phyloP scores from a whole-genome alignment of 2,888 invertebrate genomes.

The Synergus gifuensis region DNA sequence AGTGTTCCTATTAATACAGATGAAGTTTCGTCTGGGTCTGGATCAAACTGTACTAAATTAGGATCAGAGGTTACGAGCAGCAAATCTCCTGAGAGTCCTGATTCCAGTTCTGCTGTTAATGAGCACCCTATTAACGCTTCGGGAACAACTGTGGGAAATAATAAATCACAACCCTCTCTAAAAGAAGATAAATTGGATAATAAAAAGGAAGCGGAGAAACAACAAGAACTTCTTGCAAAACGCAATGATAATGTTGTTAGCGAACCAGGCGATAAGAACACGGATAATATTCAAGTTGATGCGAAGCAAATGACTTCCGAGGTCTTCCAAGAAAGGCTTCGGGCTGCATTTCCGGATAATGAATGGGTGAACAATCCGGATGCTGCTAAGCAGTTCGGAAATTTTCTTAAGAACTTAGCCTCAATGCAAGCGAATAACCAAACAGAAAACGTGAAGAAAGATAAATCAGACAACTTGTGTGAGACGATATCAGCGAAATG shows the following conservation, averaged over 20 bases:
- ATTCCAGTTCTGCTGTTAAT: conserved; percentile 67
- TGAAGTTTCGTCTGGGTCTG: conserved; percentile 46
- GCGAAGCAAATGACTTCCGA: conserved; percentile 61
- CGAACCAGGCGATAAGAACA: conserved; percentile 4
- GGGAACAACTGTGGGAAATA: conserved; percentile 38
- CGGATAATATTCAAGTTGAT: conserved; percentile 43
- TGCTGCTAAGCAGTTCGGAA: conserved; percentile 65
- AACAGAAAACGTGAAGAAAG: conserved; percentile 50
- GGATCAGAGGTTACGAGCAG: conserved; percentile 61
- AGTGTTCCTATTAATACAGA: conserved; percentile 45
- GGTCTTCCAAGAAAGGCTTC: conserved; percentile 62
- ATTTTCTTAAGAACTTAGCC: conserved; percentile 64
- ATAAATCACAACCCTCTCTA: conserved; percentile 24
- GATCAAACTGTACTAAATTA: conserved; percentile 42
- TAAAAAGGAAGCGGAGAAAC: conserved; percentile 6
- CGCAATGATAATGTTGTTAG: background rate
- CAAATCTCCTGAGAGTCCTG: conserved; percentile 70
- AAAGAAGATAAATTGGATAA: conserved; percentile 7
- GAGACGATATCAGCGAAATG: conserved; percentile 20
- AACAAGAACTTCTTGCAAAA: background rate
- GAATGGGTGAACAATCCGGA: conserved; percentile 66
- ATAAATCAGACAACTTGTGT: conserved; percentile 44
- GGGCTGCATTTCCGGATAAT: conserved; percentile 66
- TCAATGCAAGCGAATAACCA: conserved; percentile 59
- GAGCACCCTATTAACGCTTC: conserved; percentile 51